phyloP scores from a whole-genome alignment of 2,113 vertebrate species.

The Labeo catla region DNA sequence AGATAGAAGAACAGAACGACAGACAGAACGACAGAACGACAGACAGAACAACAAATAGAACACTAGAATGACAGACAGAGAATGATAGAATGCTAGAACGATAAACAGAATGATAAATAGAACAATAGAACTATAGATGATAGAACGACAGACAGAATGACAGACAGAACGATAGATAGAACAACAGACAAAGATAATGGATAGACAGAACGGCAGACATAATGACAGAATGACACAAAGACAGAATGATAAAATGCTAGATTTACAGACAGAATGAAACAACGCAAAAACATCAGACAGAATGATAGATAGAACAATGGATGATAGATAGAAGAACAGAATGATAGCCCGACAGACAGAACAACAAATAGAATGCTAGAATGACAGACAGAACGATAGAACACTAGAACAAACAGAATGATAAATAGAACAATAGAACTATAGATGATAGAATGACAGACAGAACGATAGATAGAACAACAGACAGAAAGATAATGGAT shows the following conservation, averaged over 20 bases:
- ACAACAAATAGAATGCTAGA: background rate
- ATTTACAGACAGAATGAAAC: background rate
- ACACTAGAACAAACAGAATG: background rate
- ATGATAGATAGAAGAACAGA: background rate
- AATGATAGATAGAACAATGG: background rate
- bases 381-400: background rate
- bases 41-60: no score
- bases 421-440: background rate
- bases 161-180: background rate
- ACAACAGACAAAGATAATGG: no score
- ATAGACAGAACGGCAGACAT: no score
- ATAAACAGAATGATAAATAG: background rate
- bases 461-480: background rate
- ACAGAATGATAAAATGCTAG: no score
- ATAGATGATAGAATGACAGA: background rate
- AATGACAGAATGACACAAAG: no score
- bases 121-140: background rate
- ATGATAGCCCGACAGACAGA: no score
- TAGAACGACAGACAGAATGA: background rate
- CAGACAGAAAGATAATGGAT: background rate
- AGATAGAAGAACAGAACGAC: background rate
- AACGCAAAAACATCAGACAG: no score
- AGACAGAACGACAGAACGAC: background rate
- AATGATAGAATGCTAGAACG: background rate
- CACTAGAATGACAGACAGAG: background rate